Evolutionary conservation across 2,113 vertebrate species (phyloP), one percentile per base, ranked within the genome.

Genomic region (Upupa epops): DNA sequence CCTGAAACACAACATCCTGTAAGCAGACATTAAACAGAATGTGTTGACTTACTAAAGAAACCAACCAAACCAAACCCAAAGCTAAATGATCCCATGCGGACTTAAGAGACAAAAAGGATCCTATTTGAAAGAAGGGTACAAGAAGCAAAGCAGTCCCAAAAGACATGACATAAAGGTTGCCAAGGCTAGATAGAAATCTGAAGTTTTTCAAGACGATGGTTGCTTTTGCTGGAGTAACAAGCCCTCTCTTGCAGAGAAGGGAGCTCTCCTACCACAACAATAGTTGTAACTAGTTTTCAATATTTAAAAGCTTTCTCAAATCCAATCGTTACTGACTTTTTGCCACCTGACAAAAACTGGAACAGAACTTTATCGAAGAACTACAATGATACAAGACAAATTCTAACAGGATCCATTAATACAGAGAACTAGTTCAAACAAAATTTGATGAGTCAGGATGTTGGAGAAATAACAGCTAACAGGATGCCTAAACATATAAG

Each of bases 221-320:
- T 19, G 49, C 49, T 46, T 17, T 9, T 55, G 5, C 5, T 48
- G 31, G 31, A 34, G 3, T 40, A 58, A 61, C 5, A 69, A 19
- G 34, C n/a, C 81, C 16, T 7, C 71, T 71, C 34, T 31, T 31
- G 26, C 46, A 61, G 29, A 68, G 77, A 5, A 42, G 4, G n/a
- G 64, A 21, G 36, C 17, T 45, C 11, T 6, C 36, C 32, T 40
- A 49, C 1, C 17, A 56, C 45, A 74, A 45, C 11, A 49, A 2
- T 6, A 58, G 13, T 36, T 61, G 21, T 63, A 72, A 76, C 59
- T 8, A 37, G 69, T 46, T 17, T 48, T 61, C 8, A 70, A 3
- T 71, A 75, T 45, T 90, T 55, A 60, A 92, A 94, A 86, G 24
- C 40, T 69, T 75, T 79, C n/a, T 45, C 78, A 79, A 82, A 75